Conservation (phyloP, 1,140 invertebrate genomes). For the Drosophila nebulosa region DNA sequence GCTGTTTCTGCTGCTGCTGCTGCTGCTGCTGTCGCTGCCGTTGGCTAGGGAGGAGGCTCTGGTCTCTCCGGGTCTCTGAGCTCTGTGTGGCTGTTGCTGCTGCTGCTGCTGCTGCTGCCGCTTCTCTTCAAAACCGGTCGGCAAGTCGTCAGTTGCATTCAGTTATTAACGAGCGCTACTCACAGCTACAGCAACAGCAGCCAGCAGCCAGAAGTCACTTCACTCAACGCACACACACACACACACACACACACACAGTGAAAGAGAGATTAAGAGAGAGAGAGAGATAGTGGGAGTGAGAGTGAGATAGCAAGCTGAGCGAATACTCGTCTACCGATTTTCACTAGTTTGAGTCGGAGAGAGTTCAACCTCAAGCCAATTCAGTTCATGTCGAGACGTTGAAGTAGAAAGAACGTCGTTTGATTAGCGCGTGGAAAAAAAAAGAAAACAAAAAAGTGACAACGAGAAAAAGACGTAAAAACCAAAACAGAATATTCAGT, state of each 20-base stretch:
- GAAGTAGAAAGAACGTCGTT: slow-evolving; percentile 29
- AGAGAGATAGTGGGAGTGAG: slow-evolving; percentile 17
- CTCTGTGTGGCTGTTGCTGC: slow-evolving; percentile 16
- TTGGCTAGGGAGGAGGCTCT: slow-evolving; percentile 2
- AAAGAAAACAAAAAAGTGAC: slow-evolving; percentile 3
- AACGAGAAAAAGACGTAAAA: background rate
- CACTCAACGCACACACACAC: slow-evolving; percentile 56
- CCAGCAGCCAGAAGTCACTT: slow-evolving; percentile 31
- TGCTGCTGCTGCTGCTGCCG: slow-evolving; percentile 24
- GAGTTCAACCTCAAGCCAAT: slow-evolving; percentile 46
- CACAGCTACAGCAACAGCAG: slow-evolving; percentile 60
- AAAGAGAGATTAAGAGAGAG: slow-evolving; percentile 15
- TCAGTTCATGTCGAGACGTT: slow-evolving; percentile 77
- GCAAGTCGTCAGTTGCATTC: slow-evolving; percentile 69
- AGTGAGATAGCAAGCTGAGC: slow-evolving; percentile 8
- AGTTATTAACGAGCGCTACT: slow-evolving; percentile 78
- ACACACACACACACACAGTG: slow-evolving; percentile 9
- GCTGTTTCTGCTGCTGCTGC: slow-evolving; percentile 36
- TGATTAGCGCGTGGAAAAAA: slow-evolving; percentile 1
- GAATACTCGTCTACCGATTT: slow-evolving; percentile 35
- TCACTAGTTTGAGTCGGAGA: slow-evolving; percentile 75
- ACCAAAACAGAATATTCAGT: slow-evolving; percentile 1
- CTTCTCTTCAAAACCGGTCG: slow-evolving; percentile 71
- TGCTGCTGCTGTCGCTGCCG: slow-evolving; percentile 21
- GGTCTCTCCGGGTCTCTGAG: background rate